Base-by-base conservation (phyloP, 2,888 invertebrate species). In the Adineta ricciae region DNA sequence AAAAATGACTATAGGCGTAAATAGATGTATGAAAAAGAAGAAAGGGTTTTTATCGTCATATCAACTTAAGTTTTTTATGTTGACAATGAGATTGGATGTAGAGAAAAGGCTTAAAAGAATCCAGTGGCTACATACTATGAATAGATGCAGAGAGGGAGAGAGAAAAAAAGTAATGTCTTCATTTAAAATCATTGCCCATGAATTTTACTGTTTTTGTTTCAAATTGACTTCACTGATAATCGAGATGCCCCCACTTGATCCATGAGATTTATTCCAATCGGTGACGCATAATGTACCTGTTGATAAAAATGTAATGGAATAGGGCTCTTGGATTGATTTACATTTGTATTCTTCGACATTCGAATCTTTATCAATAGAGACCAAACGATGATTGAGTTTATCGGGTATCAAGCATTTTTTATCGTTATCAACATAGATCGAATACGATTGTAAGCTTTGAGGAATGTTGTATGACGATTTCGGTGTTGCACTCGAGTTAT, bases 281-380 rank as follows among this genome's bases (percentile, higher is more conserved):
- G 78, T 78, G n/a, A 78, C 41, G 41, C 78, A 78, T 41, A 78
- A 41, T 78, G 78, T 78, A 41, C 78, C 78, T 41, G 2, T 78
- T 32, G 78, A 78, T 78, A 78, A 78, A 41, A 78, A 78, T 78
- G 78, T 78, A 11, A 78, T 11, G 38, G 78, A 78, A 41, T 78
- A 41, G 14, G 78, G 78, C 41, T 78, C 78, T 41, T 41, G 41
- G 41, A 78, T n/a, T 41, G 78, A 78, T 78, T 78, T 78, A 41
- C 41, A 78, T 78, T 32, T 78, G n/a, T 78, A 78, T 78, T 78
- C 78, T 78, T 78, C 78, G 24, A 78, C 14, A 36, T 41, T 38
- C 24, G 38, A 41, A 78, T 78, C 41, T 78, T 78, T n/a, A 41
- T 78, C 78, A 41, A 78, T 41, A 24, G 78, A 78, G n/a, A 78